phyloP scores from a whole-genome alignment of 2,797 vertebrate genomes.

The Remorina albescens region DNA sequence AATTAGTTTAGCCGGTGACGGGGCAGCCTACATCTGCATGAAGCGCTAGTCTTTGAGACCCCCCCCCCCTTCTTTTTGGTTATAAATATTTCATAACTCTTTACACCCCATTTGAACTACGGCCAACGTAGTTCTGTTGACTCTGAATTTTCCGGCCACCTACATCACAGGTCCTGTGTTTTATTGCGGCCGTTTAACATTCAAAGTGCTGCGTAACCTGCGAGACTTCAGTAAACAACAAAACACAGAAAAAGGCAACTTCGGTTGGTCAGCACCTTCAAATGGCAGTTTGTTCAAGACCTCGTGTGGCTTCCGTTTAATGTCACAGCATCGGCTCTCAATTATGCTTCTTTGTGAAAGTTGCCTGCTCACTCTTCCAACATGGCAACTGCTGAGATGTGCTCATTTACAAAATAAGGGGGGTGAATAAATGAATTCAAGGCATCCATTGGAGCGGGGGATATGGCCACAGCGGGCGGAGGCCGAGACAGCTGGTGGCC shows the following conservation, averaged over 20 bases:
- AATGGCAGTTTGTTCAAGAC: conserved; percentile 6
- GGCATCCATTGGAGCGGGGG: conserved; percentile 56
- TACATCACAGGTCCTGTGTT: conserved; percentile 57
- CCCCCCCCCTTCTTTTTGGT: conserved; percentile 26
- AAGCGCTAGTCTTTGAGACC: conserved; percentile 57
- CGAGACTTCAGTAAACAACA: conserved; percentile 51
- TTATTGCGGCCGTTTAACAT: conserved; percentile 64
- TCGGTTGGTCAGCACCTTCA: conserved; percentile 17
- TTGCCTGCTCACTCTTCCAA: background rate
- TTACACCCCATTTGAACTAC: conserved; percentile 62
- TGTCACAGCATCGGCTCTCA: conserved; percentile 12
- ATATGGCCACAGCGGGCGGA: conserved; percentile 64
- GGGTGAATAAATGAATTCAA: conserved; percentile 59
- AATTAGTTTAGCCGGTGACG: conserved; percentile 56
- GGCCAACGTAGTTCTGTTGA: conserved; percentile 29
- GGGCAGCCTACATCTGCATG: conserved; percentile 45
- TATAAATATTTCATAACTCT: conserved; percentile 68
- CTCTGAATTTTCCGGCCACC: conserved; percentile 51
- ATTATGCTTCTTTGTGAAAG: conserved; percentile 16
- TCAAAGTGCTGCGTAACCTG: conserved; percentile 33
- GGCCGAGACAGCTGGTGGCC: conserved; percentile 70
- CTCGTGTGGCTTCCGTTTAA: conserved; percentile 7
- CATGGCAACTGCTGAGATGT: conserved; percentile 25
- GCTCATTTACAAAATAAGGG: conserved; percentile 62
- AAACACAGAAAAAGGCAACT: conserved; percentile 1